phyloP scores from a whole-genome alignment of 2,888 invertebrate species.

The Cephus runcator region DNA sequence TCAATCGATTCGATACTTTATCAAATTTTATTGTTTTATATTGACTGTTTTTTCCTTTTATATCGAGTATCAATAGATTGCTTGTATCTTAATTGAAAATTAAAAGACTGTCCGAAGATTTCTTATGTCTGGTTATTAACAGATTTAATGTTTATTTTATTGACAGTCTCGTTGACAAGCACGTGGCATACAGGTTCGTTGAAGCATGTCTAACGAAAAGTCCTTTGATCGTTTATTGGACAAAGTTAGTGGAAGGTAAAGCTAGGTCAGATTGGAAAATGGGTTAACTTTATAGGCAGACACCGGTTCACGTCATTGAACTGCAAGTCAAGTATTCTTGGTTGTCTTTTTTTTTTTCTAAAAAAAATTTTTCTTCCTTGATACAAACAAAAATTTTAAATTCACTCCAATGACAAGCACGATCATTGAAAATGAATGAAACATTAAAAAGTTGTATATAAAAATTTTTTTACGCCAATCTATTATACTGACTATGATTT shows the following conservation, averaged over 20 bases:
- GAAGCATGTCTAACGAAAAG: not conserved
- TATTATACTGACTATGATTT: accelerated
- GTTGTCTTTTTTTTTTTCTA: not conserved
- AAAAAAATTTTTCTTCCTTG: no score
- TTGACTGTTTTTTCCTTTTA: no score
- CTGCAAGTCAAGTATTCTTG: not conserved
- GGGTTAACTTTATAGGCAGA: not conserved
- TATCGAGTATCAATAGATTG: no score
- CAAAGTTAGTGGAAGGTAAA: not conserved
- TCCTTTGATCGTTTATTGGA: not conserved
- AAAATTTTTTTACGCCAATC: no score
- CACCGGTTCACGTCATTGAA: not conserved
- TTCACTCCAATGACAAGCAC: not conserved
- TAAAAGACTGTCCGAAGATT: not conserved
- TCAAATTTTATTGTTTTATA: no score
- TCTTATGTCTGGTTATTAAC: not conserved
- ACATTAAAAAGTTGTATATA: no score
- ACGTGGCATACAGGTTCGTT: not conserved
- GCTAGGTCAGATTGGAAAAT: not conserved
- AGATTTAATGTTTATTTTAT: not conserved
- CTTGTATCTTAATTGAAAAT: no score
- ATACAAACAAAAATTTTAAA: no score
- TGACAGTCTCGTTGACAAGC: not conserved
- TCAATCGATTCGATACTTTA: no score
- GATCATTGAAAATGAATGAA: not conserved